These are phyloP conservation scores for Uloborus diversus DNA, from an alignment of 1,140 invertebrate genomes.

Conservation along the genomic window DNA sequence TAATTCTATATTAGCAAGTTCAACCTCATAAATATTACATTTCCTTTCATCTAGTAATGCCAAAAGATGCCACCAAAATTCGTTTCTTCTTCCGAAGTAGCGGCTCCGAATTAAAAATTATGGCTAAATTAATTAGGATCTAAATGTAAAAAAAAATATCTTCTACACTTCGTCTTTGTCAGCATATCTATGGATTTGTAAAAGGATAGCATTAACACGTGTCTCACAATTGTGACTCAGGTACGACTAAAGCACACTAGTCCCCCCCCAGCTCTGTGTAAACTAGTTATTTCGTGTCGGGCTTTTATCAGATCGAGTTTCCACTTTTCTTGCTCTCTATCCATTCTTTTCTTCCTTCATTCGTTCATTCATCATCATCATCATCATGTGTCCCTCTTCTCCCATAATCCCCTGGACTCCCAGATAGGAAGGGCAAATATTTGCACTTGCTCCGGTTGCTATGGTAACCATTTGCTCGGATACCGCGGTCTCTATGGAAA, in stretches of 20 bases:
- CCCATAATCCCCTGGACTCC: constrained; percentile 53
- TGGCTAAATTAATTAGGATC: no score
- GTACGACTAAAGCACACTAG: constrained; percentile 17
- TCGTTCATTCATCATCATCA: constrained; percentile 57
- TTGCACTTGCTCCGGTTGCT: constrained; percentile 49
- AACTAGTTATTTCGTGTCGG: constrained; percentile 56
- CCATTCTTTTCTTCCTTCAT: constrained; percentile 31
- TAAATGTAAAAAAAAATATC: no score
- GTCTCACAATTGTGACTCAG: constrained; percentile 39
- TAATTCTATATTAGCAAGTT: no score
- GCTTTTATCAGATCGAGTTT: constrained; percentile 58
- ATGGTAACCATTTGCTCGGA: constrained; percentile 48
- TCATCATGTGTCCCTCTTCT: constrained; percentile 56
- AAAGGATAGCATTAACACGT: constrained; percentile 43
- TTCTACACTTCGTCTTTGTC: no score
- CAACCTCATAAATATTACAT: no score
- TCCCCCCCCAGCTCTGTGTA: constrained; percentile 32
- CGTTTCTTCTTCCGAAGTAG: no score
- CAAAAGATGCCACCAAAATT: no score
- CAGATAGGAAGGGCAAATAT: constrained; percentile 56
- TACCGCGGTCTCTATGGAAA: constrained; percentile 47
- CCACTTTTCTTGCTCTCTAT: constrained; percentile 40
- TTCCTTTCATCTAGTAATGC: no score
- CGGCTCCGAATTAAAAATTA: no score
- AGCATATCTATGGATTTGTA: constrained; percentile 34